Conservation (phyloP, 1,140 invertebrate species). For the Euglossa dilemma region DNA sequence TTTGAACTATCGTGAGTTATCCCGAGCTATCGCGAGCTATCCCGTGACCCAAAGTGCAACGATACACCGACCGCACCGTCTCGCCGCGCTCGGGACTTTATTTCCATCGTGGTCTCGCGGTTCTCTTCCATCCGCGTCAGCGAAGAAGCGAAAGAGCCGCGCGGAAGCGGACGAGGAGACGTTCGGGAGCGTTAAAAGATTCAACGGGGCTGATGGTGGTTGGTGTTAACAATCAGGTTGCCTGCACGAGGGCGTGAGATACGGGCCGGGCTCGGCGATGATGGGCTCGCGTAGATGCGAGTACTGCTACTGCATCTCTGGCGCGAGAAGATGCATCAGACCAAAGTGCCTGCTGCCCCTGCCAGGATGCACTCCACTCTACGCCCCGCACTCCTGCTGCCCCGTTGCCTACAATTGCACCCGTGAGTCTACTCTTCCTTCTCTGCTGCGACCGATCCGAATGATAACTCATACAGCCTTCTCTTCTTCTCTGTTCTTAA, state of each 20-base stretch:
- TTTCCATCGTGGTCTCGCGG: background rate
- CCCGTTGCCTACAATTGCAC: constrained; percentile 92
- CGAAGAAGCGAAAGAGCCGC: background rate
- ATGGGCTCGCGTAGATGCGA: constrained; percentile 89
- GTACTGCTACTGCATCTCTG: constrained; percentile 93
- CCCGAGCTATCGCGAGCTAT: background rate
- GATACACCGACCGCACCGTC: too few relatives aligned
- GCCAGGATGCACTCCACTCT: constrained; percentile 87
- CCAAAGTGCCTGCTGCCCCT: constrained; percentile 91
- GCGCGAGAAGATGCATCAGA: constrained; percentile 89
- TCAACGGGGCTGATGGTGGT: constrained; percentile 41
- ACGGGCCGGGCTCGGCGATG: constrained; percentile 93
- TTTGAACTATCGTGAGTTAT: background rate
- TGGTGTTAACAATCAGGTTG: constrained; percentile 84
- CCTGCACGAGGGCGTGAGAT: constrained; percentile 88
- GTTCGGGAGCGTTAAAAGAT: constrained; percentile 33
- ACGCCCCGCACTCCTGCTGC: constrained; percentile 90
- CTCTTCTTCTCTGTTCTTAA: constrained; percentile 55
- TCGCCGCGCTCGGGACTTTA: background rate
- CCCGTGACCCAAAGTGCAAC: too few relatives aligned
- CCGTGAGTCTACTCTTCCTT: constrained; percentile 73
- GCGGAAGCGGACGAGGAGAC: background rate
- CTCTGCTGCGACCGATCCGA: background rate
- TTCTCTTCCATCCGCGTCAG: background rate
- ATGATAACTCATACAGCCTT: constrained; percentile 20